Evolutionary conservation across 2,888 invertebrate genomes (phyloP), one percentile per base, ranked within the genome.

Genomic region (Apeira syringaria): DNA sequence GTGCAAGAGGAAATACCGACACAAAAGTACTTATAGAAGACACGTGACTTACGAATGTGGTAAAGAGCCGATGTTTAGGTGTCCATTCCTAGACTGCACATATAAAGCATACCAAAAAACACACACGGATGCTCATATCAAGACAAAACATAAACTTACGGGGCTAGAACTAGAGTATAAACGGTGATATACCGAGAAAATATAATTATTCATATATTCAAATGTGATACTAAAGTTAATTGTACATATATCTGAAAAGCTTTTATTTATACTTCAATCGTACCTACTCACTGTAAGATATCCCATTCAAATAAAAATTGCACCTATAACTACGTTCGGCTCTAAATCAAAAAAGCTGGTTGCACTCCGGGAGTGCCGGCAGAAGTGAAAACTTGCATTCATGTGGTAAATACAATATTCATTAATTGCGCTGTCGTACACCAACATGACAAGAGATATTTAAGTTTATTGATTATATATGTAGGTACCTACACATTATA

Each of bases 1-100:
- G 56, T 95, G 95, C 74, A 92, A 93, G 67, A 92, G 94, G 72
- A 92, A 93, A 61, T 95, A 95, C 78, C 92, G 94, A 55, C 94
- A 94, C 82, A 93, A 94, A 79, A 93, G 93, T 59, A 94, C 94
- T 12, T 91, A 95, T 61, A 91, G 93, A 66, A 91, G 94, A 62
- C 95, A 95, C 68, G 81, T 93, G 35, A 93, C 93, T 26, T 91
- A 92, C 57, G 93, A 93, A 64, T 93, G 93, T 61, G 93, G 93
- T 1, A 88, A 92, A 68, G 92, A 92, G 58, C 89, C 89, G 1
- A 90, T 88, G 89, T 89, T 88, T 53, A 70, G 84, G 37, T 89
- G 90, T 61, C 90, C 89, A 2, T 88, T 85, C 58, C 58, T 86
- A 53, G 87, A 88, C 54, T 90, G 89, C 63, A 80, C 80, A 0